phyloP scores from a whole-genome alignment of 2,888 invertebrate species.

The Pseudococcus viburni region DNA sequence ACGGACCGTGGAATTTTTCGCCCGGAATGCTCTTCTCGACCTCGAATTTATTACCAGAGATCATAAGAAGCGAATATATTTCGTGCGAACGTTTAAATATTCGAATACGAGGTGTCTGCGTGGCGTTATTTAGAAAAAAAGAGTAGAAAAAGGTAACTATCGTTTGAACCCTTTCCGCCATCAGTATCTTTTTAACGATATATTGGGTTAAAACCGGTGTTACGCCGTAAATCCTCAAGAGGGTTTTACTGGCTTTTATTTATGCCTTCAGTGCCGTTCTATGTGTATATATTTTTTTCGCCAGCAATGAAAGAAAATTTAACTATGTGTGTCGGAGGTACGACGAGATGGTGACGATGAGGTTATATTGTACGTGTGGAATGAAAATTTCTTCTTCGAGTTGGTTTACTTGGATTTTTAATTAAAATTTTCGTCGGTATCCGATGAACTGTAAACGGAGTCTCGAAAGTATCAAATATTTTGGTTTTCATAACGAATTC shows the following conservation, averaged over 20 bases:
- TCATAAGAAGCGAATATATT: slow-evolving; percentile 54
- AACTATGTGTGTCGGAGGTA: neutral
- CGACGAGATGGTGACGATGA: too few relatives aligned
- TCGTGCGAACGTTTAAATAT: slow-evolving; percentile 39
- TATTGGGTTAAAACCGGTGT: slow-evolving; percentile 49
- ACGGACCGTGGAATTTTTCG: slow-evolving; percentile 39
- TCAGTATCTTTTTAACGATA: slow-evolving; percentile 54
- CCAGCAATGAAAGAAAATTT: slow-evolving; percentile 39
- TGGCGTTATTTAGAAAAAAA: slow-evolving; percentile 26
- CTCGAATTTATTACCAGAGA: slow-evolving; percentile 32
- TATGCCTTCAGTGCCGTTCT: slow-evolving; percentile 30
- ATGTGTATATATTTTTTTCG: neutral
- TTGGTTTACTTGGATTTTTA: too few relatives aligned
- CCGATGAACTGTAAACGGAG: too few relatives aligned
- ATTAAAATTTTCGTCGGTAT: too few relatives aligned
- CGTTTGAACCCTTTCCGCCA: slow-evolving; percentile 43
- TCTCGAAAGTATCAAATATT: too few relatives aligned
- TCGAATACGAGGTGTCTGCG: slow-evolving; percentile 44
- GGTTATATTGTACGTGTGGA: too few relatives aligned
- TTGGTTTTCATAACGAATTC: too few relatives aligned
- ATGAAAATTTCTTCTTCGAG: too few relatives aligned
- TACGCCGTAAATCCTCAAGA: slow-evolving; percentile 52
- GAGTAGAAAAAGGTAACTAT: slow-evolving; percentile 46
- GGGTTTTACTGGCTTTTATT: slow-evolving; percentile 54
- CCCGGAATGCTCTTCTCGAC: neutral